A percentile compares a stretch with the other conserved stretches of the same genome.
These are phyloP conservation scores for Yponomeuta sedellus DNA, from an alignment of 2,888 invertebrate genomes.

Conservation along the genomic window DNA sequence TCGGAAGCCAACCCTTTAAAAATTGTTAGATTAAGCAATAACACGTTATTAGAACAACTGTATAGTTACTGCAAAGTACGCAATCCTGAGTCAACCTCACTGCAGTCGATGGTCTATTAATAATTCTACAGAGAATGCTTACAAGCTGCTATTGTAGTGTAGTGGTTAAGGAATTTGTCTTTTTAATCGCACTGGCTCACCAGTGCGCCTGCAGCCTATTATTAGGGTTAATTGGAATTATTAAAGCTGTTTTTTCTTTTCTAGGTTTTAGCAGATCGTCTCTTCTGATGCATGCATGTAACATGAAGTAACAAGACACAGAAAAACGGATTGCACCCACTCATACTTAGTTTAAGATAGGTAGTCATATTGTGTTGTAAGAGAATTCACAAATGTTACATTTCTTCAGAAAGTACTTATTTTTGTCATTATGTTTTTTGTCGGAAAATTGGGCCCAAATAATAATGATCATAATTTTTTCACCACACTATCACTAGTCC, in stretches of 20 bases:
- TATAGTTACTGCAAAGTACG: neutral
- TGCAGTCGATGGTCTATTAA: slow-evolving; percentile 70
- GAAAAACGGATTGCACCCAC: neutral
- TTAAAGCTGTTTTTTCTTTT: slow-evolving; percentile 60
- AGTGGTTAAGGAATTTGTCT: slow-evolving; percentile 73
- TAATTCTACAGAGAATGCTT: slow-evolving; percentile 62
- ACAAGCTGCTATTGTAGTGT: slow-evolving; percentile 70
- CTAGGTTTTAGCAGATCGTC: slow-evolving; percentile 62
- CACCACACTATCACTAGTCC: too few relatives aligned
- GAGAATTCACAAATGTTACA: too few relatives aligned
- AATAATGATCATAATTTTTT: too few relatives aligned
- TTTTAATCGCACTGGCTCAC: slow-evolving; percentile 68
- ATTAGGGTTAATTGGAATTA: slow-evolving; percentile 76
- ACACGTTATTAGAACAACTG: too few relatives aligned
- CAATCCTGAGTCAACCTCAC: neutral
- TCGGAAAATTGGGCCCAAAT: too few relatives aligned
- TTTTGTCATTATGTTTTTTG: too few relatives aligned
- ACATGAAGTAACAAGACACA: slow-evolving; percentile 28
- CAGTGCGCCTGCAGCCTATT: slow-evolving; percentile 61
- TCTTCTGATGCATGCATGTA: slow-evolving; percentile 51
- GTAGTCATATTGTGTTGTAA: too few relatives aligned
- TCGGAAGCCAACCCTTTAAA: too few relatives aligned
- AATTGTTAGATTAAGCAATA: too few relatives aligned
- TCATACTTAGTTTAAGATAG: too few relatives aligned
- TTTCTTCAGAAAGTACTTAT: too few relatives aligned